These are phyloP conservation scores for Dicrostonyx torquatus DNA, from an alignment of 2,797 vertebrate species.

Conservation along the genomic window DNA sequence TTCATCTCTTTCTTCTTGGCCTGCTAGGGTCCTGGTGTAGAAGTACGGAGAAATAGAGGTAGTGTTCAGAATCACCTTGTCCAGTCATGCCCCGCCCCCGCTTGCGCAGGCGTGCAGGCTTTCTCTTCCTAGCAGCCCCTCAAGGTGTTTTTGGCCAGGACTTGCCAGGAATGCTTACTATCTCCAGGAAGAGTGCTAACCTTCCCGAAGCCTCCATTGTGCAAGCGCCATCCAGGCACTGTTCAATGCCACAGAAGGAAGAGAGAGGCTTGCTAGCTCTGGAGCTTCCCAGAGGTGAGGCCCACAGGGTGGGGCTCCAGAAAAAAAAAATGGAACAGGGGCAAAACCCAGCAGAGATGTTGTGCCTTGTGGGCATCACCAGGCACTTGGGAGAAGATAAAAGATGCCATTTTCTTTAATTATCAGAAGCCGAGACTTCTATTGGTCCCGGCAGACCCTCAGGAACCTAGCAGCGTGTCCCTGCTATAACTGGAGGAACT, in stretches of 20 bases:
- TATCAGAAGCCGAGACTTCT: background rate
- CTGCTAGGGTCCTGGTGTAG: background rate
- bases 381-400: background rate
- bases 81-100: background rate
- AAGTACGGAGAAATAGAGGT: background rate
- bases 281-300: slow-evolving; percentile 75
- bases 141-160: background rate
- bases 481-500: background rate
- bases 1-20: background rate
- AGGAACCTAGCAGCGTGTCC: background rate
- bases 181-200: background rate
- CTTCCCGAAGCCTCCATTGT: slow-evolving; percentile 16
- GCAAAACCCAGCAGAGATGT: slow-evolving; percentile 51
- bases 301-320: slow-evolving; percentile 1
- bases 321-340: slow-evolving; percentile 29
- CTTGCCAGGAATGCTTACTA: background rate
- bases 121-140: background rate
- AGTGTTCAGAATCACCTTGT: background rate
- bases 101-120: too few species aligned
- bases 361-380: background rate
- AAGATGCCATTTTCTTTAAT: background rate
- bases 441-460: background rate
- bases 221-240: slow-evolving; percentile 6
- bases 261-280: background rate
- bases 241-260: background rate